These are phyloP conservation scores for Mesoligia furuncula DNA, from an alignment of 2,888 invertebrate genomes.

Conservation along the genomic window DNA sequence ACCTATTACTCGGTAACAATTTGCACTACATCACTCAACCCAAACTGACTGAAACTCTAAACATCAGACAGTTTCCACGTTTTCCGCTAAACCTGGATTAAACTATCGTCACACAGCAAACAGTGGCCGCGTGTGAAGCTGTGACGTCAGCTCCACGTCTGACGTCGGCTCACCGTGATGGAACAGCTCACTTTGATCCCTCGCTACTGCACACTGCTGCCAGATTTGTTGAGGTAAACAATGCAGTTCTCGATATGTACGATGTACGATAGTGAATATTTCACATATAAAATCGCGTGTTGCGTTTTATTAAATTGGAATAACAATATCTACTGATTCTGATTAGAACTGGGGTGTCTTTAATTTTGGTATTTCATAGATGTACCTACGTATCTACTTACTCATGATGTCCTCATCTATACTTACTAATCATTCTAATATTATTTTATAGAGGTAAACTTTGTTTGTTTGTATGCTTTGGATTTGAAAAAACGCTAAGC, in stretches of 20 bases:
- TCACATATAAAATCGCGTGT: not conserved
- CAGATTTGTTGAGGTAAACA: constrained; percentile 49
- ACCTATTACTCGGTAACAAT: not conserved
- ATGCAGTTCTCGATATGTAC: constrained; percentile 19
- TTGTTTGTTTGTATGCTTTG: too few relatives aligned
- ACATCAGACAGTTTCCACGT: constrained; percentile 1
- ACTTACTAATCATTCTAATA: too few relatives aligned
- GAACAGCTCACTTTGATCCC: constrained; percentile 49
- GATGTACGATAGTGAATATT: constrained; percentile 8
- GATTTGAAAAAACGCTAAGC: too few relatives aligned
- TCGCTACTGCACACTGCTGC: constrained; percentile 1
- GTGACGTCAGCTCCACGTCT: constrained; percentile 22
- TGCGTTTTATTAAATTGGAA: too few relatives aligned
- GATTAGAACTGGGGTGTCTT: not conserved
- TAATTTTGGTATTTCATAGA: not conserved
- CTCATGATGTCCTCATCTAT: not conserved
- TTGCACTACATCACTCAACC: not conserved
- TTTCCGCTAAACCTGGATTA: not conserved
- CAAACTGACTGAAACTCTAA: not conserved
- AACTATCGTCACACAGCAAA: constrained; percentile 17
- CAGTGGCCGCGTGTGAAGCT: not conserved
- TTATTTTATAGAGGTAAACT: too few relatives aligned
- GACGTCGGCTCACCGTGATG: not conserved
- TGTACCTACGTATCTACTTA: too few relatives aligned
- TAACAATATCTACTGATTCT: not conserved